phyloP scores from a whole-genome alignment of 1,140 invertebrate genomes.

The Gonioctena quinquepunctata region DNA sequence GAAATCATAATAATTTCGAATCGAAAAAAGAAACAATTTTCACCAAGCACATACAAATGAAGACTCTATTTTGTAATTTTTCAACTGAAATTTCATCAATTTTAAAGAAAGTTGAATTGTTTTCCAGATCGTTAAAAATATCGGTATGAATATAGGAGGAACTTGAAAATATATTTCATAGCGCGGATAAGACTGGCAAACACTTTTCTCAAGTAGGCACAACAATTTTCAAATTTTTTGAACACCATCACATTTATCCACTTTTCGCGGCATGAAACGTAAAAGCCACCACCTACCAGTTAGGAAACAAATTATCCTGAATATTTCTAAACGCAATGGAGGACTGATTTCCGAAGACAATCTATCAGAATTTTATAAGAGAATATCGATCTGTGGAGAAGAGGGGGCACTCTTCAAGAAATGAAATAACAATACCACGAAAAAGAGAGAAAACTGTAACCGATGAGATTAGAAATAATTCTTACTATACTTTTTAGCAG shows the following conservation, averaged over 20 bases:
- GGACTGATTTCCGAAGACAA: slow-evolving; percentile 27
- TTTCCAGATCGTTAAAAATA: no score
- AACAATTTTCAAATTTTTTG: neutral
- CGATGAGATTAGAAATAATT: slow-evolving; percentile 32
- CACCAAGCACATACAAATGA: no score
- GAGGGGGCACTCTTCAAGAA: slow-evolving; percentile 15
- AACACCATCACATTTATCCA: neutral
- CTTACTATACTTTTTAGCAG: slow-evolving; percentile 32
- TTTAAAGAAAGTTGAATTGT: no score
- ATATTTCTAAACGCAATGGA: slow-evolving; percentile 18
- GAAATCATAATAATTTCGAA: no score
- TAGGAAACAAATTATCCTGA: slow-evolving; percentile 29
- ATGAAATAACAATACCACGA: slow-evolving; percentile 31
- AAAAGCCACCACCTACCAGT: slow-evolving; percentile 29
- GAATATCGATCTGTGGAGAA: slow-evolving; percentile 7
- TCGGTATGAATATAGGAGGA: no score
- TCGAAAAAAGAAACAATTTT: no score
- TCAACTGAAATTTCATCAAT: no score
- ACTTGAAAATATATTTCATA: no score
- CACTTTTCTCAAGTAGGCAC: no score
- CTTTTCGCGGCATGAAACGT: neutral
- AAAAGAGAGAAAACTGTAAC: slow-evolving; percentile 43
- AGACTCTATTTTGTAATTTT: no score
- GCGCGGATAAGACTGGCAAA: no score
- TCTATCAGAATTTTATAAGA: slow-evolving; percentile 33